phyloP scores from a whole-genome alignment of 2,113 vertebrate species.

The Cavia aperea region DNA sequence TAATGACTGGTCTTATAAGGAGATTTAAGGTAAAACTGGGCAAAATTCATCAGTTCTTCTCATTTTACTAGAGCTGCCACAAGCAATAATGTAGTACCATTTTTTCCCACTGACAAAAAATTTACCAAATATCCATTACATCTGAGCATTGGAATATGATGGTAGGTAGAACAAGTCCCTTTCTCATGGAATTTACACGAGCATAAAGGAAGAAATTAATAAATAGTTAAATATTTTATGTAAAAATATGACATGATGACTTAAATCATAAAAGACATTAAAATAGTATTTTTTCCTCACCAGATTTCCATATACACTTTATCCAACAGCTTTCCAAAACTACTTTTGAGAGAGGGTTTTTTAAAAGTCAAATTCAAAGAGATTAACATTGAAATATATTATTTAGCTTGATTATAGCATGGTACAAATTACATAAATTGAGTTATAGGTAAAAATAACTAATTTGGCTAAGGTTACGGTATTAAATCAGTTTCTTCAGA shows the following conservation, averaged over 20 bases:
- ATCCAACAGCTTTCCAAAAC: slow-evolving; percentile 1
- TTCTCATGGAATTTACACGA: not conserved
- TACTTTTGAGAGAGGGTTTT: slow-evolving; percentile 9
- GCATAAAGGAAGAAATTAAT: slow-evolving; percentile 24
- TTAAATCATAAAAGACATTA: slow-evolving; percentile 41
- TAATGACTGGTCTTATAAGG: slow-evolving; percentile 24
- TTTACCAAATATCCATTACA: not conserved
- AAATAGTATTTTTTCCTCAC: not conserved
- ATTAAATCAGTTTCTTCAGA: slow-evolving; percentile 1
- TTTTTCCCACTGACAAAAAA: slow-evolving; percentile 17
- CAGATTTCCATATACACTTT: slow-evolving; percentile 1
- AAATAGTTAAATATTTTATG: slow-evolving; percentile 28
- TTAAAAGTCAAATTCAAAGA: slow-evolving; percentile 6
- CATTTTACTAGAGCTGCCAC: slow-evolving; percentile 31
- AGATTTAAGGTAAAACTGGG: slow-evolving; percentile 14
- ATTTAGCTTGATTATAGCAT: not conserved
- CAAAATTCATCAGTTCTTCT: slow-evolving; percentile 2
- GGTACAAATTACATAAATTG: slow-evolving; percentile 10
- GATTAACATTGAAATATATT: slow-evolving; percentile 15
- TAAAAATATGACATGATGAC: slow-evolving; percentile 34
- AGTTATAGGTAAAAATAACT: slow-evolving; percentile 32
- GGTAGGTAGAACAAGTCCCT: slow-evolving; percentile 3
- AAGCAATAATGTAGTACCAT: slow-evolving; percentile 20
- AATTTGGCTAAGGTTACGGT: not conserved
- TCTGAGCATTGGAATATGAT: slow-evolving; percentile 20